phyloP scores from a whole-genome alignment of 2,888 invertebrate genomes.

The Acanthosepion lycidas region DNA sequence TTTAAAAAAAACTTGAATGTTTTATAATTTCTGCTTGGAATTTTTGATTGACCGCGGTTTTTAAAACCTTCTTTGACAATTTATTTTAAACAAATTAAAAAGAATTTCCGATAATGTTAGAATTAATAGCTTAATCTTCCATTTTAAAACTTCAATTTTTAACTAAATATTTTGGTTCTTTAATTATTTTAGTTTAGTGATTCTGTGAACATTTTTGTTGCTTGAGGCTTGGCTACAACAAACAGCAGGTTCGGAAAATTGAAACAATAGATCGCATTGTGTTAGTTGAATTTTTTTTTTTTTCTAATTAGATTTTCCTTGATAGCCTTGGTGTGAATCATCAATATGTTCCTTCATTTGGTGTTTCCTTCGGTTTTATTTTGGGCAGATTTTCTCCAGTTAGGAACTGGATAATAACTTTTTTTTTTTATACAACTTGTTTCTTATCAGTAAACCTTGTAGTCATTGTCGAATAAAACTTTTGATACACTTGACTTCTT shows the following conservation, averaged over 20 bases:
- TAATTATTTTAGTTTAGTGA: neutral
- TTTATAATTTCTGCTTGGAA: too few species aligned
- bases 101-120: too few species aligned
- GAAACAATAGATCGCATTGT: neutral
- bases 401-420: neutral
- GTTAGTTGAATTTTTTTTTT: too few species aligned
- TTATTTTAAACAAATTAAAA: too few species aligned
- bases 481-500: neutral
- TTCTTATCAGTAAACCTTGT: neutral
- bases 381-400: neutral
- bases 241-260: neutral
- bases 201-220: neutral
- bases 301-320: neutral
- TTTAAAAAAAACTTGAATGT: too few species aligned
- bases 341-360: neutral
- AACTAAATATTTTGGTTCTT: neutral
- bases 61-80: too few species aligned
- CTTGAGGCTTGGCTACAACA: neutral
- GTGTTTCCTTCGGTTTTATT: neutral
- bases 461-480: neutral
- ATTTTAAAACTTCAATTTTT: too few species aligned
- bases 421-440: neutral
- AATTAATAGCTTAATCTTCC: too few species aligned
- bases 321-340: neutral
- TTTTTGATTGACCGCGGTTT: too few species aligned